Base-by-base conservation (phyloP, 2,113 vertebrate species). In the Cephalophus harveyi region DNA sequence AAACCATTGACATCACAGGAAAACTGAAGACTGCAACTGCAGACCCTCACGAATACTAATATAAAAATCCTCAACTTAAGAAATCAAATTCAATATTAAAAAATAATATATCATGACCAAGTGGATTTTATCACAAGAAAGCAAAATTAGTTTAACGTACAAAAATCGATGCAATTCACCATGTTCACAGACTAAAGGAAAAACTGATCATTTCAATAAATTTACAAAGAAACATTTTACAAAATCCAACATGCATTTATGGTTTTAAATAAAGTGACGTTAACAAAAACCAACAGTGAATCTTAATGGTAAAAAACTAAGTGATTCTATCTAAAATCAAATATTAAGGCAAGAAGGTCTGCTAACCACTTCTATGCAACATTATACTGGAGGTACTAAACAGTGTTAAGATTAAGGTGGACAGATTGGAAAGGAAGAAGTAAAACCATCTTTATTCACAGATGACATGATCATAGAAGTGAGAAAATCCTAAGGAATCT, bases 71-170 rank as follows among this genome's bases (percentile, higher is more conserved):
- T 89, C 48, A 94, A 62, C 27, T 62, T 62, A 62, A 59, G 48
- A 97, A 92, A 93, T 94, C 46, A 96, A 94, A 96, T 36, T 46
- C 40, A 46, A 1, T 82, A 95, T 62, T 88, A 21, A 33, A 82
- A 76, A 95, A 83, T 28, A 86, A 81, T 54, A 28, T 21, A 33
- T 86, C 13, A 60, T 52, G 16, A 88, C 64, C 23, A 76, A 83
- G 46, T 74, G 8, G 48, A 5, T 81, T 96, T 97, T 93, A 83
- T 23, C 43, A 57, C 6, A 62, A 97, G 16, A 89, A 84, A 52
- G 54, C 33, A 83, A 93, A 95, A 67, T 92, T 57, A 84, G 59
- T 30, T 91, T 81, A 87, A 91, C 11, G n/a, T 76, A n/a, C 85
- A 71, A 92, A 94, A 86, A 78, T 55, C 15, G 89, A 84, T 50